These are phyloP conservation scores for Caenorhabditis sinica DNA, from an alignment of 2,888 invertebrate genomes.

Conservation along the genomic window DNA sequence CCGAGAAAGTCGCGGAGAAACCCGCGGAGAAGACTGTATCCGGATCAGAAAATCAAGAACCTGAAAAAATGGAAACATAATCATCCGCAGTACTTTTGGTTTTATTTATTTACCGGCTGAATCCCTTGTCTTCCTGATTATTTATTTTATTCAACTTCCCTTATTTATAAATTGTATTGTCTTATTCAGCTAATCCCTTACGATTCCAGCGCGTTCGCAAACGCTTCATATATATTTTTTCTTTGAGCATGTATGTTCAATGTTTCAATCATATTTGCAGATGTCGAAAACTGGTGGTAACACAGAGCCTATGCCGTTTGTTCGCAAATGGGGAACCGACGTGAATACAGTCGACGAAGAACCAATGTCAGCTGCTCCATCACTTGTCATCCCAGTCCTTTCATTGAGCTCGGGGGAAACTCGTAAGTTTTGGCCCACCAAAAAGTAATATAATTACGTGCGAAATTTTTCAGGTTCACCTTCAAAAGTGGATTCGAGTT, in stretches of 20 bases:
- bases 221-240: slow-evolving; percentile 17
- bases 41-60: slow-evolving; percentile 50
- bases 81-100: slow-evolving; percentile 1
- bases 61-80: slow-evolving; percentile 33
- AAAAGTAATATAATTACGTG: neutral
- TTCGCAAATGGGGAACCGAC: slow-evolving; percentile 79
- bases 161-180: slow-evolving; percentile 4
- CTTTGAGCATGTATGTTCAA: neutral
- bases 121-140: neutral
- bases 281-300: slow-evolving; percentile 78
- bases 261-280: slow-evolving; percentile 14
- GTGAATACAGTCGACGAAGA: neutral
- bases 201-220: neutral
- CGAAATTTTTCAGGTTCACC: slow-evolving; percentile 15
- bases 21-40: slow-evolving; percentile 26
- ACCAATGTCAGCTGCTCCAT: slow-evolving; percentile 17
- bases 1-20: slow-evolving; percentile 50
- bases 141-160: neutral
- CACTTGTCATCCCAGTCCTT: slow-evolving; percentile 28
- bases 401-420: slow-evolving; percentile 13
- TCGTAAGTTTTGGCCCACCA: slow-evolving; percentile 14
- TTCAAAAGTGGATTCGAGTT: slow-evolving; percentile 20
- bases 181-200: neutral
- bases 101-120: too few relatives aligned
- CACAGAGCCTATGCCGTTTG: slow-evolving; percentile 82